A percentile compares a stretch with the other conserved stretches of the same genome.
These are phyloP conservation scores for Psilopogon haemacephalus DNA, from an alignment of 2,113 vertebrate species.

Conservation along the genomic window DNA sequence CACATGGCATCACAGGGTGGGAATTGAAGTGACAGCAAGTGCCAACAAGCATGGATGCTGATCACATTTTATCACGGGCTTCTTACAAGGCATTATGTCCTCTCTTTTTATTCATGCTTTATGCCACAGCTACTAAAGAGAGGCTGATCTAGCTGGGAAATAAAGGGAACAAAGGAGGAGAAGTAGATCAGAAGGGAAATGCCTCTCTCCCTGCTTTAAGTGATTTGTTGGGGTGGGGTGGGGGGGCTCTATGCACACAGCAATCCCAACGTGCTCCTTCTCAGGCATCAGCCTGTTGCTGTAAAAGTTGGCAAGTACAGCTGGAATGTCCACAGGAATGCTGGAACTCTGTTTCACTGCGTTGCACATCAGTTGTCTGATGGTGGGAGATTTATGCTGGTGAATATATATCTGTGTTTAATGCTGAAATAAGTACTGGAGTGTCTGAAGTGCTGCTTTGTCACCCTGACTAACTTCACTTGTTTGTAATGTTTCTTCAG, in stretches of 20 bases:
- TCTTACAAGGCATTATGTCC: background rate
- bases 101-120: background rate
- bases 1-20: background rate
- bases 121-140: background rate
- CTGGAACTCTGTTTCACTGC: background rate
- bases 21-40: background rate
- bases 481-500: slow-evolving; percentile 44
- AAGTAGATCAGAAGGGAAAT: background rate
- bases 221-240: background rate
- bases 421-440: background rate
- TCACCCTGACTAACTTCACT: slow-evolving; percentile 29
- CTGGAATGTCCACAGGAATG: slow-evolving; percentile 64
- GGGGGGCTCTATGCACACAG: background rate
- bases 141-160: background rate
- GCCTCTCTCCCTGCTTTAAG: background rate
- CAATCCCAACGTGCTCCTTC: background rate
- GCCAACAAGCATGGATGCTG: background rate
- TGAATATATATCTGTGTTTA: background rate
- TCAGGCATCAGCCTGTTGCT: background rate
- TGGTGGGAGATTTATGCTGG: background rate
- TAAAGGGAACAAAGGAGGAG: background rate
- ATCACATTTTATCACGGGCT: background rate
- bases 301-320: slow-evolving; percentile 67
- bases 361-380: background rate
- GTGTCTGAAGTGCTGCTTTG: background rate